Evolutionary conservation across 1,140 invertebrate genomes (phyloP), one percentile per base, ranked within the genome.

Genomic region (Patella vulgata): DNA sequence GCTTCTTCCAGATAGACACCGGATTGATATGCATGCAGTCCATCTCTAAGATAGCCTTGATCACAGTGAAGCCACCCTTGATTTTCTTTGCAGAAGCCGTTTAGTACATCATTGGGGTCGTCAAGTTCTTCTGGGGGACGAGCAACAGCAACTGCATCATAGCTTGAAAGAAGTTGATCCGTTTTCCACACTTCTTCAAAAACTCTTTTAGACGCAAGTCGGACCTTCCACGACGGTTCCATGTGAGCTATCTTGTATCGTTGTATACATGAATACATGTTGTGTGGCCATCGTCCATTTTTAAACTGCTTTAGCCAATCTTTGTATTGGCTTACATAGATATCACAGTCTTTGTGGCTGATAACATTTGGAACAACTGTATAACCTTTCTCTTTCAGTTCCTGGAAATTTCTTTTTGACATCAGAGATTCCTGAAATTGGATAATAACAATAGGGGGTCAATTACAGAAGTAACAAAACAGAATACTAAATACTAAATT

Each of bases 161-260:
- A 55, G 52, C 74, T 77, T 5, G 68, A 65, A 21, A 75, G 46
- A 3, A 79, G 53, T 50, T 75, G 71, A 2, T 71, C 63, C 3
- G 77, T 79, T 19, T 60, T 59, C 77, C 77, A 79, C 0, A 79
- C 5, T 42, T 77, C 39, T 12, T 60, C 56, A 59, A 77, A 79
- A 6, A 79, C 71, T 9, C 58, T 46, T 52, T 73, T 73, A 14
- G 67, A 33, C 33, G 67, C 65, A 3, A 79, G 52, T 23, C 77
- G 55, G 17, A 70, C 64, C 11, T 57, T 57, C 77, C 77, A 79
- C 19, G 74, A 64, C 2, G 66, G 54, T 11, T 79, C 74, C 46
- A 77, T 52, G 46, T 79, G 71, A 19, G 68, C 74, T 43, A 62
- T 54, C 6, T 68, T 69, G 56, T 73, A 70, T 11, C 50, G 44